Evolutionary conservation across 2,797 vertebrate species (phyloP).

Genomic region (Arctocebus calabarensis): DNA sequence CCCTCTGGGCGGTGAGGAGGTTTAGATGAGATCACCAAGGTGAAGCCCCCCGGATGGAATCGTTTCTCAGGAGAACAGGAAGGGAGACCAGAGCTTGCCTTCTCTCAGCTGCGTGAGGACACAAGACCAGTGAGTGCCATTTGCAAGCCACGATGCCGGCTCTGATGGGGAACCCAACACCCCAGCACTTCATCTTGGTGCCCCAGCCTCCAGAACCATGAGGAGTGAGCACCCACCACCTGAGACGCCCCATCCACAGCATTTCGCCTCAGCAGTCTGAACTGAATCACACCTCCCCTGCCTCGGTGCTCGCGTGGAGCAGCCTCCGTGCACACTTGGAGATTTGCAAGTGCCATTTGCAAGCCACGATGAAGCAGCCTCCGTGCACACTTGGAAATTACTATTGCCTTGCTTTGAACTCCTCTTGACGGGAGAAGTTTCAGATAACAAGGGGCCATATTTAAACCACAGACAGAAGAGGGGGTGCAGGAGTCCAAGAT

Average conservation of each 20-base stretch:
- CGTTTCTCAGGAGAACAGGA: not conserved
- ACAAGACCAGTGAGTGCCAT: not conserved
- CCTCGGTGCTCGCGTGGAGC: accelerated
- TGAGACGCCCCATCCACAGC: not conserved
- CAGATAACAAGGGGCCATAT: not conserved
- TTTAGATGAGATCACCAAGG: not conserved
- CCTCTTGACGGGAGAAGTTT: not conserved
- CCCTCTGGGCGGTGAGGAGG: not conserved
- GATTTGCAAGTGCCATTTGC: too few species aligned
- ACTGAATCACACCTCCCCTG: not conserved
- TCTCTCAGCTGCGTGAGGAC: not conserved
- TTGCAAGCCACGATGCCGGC: not conserved
- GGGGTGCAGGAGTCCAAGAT: not conserved
- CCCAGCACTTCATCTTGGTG: not conserved
- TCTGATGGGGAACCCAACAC: not conserved
- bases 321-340: not conserved
- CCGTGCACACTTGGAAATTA: not conserved
- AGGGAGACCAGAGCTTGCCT: not conserved
- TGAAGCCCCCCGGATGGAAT: not conserved
- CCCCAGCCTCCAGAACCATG: not conserved
- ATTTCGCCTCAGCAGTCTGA: not conserved
- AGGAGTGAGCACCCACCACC: not conserved
- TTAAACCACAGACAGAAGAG: not conserved
- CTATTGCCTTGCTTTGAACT: not conserved
- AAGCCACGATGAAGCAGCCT: too few species aligned